Base-by-base conservation (phyloP, 2,113 vertebrate genomes). In the Canis aureus region DNA sequence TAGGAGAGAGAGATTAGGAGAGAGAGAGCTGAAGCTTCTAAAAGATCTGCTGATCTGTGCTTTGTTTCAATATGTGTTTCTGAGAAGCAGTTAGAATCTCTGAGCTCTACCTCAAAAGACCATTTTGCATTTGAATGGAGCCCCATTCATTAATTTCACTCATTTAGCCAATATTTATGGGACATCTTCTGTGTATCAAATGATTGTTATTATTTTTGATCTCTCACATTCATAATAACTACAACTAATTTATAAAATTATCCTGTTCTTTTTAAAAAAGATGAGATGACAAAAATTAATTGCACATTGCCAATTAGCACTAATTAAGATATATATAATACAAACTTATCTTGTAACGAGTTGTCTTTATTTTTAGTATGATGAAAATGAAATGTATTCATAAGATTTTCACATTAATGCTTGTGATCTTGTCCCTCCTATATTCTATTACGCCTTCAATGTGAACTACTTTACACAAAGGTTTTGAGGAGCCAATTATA, bases 141-240 rank as follows among this genome's bases (percentile, higher is more conserved):
- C 22, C 8, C 69, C 8, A 38, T 23, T 87, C 43, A 91, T 95
- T 86, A 80, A 64, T 73, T 91, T 84, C 22, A 82, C 27, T 89
- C 32, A 43, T 90, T 76, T 53, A 64, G 62, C n/a, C 35, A 59
- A 57, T 93, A 62, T 90, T 93, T 73, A 91, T 11, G 7, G 43
- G 10, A 7, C 4, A 67, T 53, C 64, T 49, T 38, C 22, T 11
- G 10, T 13, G 5, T 89, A 11, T 74, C 93, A 67, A 16, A 17
- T 66, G 55, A 15, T 35, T 71, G 20, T 80, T 87, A 13, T 66
- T 94, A 88, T 60, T 88, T 93, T 97, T 87, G 27, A 20, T 57
- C 4, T 87, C 38, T 89, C 27, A 53, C 32, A 53, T 38, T 86
- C 20, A 20, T 84, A 93, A 71, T 13, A 93, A 60, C 3, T 91